Evolutionary conservation across 2,113 vertebrate species (phyloP).

Genomic region (Mesocricetus auratus): DNA sequence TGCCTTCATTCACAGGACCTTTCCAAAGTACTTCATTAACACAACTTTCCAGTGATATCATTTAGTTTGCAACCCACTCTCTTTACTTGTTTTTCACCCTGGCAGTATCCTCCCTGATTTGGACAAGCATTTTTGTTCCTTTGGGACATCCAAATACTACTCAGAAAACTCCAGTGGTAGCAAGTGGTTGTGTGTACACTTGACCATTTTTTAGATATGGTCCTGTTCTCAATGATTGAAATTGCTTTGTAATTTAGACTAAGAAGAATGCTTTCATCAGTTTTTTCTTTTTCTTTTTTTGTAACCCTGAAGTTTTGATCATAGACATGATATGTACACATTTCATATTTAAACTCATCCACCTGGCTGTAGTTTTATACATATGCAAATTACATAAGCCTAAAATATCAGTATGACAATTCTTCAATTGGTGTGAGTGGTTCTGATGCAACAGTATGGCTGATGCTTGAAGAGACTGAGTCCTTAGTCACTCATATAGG

Average conservation of each 20-base stretch:
- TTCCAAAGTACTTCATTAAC: background rate
- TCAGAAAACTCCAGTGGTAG: background rate
- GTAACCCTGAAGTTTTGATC: too few relatives aligned
- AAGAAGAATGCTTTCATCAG: slow-evolving; percentile 79
- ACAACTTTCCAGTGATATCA: background rate
- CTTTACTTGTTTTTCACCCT: background rate
- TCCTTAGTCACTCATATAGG: background rate
- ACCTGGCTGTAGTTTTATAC: too few relatives aligned
- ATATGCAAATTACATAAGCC: too few relatives aligned
- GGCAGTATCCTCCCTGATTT: background rate
- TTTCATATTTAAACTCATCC: too few relatives aligned
- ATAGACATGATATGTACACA: too few relatives aligned
- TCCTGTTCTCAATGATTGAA: slow-evolving; percentile 56
- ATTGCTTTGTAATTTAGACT: slow-evolving; percentile 71
- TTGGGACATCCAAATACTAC: background rate
- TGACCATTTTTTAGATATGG: slow-evolving; percentile 52
- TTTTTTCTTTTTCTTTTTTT: too few relatives aligned
- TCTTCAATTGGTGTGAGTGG: too few relatives aligned
- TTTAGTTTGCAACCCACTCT: background rate
- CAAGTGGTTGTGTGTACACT: slow-evolving; percentile 20
- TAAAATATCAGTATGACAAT: too few relatives aligned
- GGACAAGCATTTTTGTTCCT: background rate
- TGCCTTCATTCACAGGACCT: slow-evolving; percentile 2
- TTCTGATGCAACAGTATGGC: too few relatives aligned
- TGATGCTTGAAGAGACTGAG: too few relatives aligned